Conservation (phyloP, 2,113 vertebrate genomes). For the Varanus komodoensis region DNA sequence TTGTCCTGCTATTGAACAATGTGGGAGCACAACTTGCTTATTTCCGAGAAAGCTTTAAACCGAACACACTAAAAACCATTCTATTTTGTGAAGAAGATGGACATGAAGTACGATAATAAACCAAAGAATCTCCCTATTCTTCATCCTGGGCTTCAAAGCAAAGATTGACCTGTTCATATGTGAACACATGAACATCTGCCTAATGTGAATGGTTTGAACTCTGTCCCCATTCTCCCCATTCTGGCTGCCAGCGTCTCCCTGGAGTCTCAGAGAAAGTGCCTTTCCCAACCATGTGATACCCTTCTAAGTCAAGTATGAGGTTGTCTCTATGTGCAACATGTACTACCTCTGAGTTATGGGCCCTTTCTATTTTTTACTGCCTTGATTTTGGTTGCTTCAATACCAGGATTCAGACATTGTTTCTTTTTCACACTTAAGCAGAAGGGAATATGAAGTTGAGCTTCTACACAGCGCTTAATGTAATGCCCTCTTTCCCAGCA, state of each 20-base stretch:
- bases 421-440: not conserved
- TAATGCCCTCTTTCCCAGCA: not conserved
- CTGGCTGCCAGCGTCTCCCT: not conserved
- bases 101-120: constrained; percentile 1
- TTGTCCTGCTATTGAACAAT: constrained; percentile 38
- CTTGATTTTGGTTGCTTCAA: not conserved
- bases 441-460: not conserved
- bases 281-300: not conserved
- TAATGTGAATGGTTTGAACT: not conserved
- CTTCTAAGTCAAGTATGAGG: not conserved
- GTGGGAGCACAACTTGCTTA: constrained; percentile 20
- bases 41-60: constrained; percentile 41
- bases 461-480: not conserved
- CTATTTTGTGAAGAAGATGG: constrained; percentile 35
- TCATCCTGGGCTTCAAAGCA: constrained; percentile 37
- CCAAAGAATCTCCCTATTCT: not conserved
- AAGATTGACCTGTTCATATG: not conserved
- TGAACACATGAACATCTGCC: not conserved
- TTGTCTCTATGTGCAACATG: not conserved
- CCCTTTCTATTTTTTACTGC: constrained; percentile 4
- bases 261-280: not conserved
- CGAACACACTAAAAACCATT: constrained; percentile 39
- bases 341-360: not conserved
- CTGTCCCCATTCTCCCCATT: not conserved
- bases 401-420: not conserved